These are phyloP conservation scores for Gymnarchus niloticus DNA, from an alignment of 2,113 vertebrate genomes.

Conservation along the genomic window DNA sequence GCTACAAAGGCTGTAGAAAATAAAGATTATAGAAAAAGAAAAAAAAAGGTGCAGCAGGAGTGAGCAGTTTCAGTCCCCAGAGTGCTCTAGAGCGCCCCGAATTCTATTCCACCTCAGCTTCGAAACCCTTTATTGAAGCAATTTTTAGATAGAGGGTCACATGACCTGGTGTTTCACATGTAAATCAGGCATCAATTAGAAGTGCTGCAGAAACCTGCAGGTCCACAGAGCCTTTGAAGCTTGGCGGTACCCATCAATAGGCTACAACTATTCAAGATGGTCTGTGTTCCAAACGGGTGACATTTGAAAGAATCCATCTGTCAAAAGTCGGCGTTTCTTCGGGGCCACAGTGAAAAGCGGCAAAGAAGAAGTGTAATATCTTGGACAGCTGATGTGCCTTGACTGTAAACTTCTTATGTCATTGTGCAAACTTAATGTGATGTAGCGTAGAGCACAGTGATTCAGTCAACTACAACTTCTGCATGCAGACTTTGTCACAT, in stretches of 20 bases:
- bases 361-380: neutral
- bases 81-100: neutral
- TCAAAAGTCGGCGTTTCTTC: neutral
- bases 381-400: neutral
- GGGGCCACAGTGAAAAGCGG: neutral
- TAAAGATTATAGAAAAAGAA: neutral
- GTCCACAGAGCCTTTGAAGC: neutral
- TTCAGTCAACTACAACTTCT: neutral
- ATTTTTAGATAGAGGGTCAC: constrained; percentile 11
- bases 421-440: neutral
- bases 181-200: constrained; percentile 14
- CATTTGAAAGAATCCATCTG: neutral
- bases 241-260: neutral
- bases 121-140: neutral
- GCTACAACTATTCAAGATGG: constrained; percentile 3
- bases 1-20: neutral
- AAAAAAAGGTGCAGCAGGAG: neutral
- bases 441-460: neutral
- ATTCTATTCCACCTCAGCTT: neutral
- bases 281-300: neutral
- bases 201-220: neutral
- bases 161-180: constrained; percentile 12
- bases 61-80: neutral
- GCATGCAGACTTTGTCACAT: neutral
- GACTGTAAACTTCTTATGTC: neutral